phyloP scores from a whole-genome alignment of 2,888 invertebrate species.

The Dolichopus griseipennis region DNA sequence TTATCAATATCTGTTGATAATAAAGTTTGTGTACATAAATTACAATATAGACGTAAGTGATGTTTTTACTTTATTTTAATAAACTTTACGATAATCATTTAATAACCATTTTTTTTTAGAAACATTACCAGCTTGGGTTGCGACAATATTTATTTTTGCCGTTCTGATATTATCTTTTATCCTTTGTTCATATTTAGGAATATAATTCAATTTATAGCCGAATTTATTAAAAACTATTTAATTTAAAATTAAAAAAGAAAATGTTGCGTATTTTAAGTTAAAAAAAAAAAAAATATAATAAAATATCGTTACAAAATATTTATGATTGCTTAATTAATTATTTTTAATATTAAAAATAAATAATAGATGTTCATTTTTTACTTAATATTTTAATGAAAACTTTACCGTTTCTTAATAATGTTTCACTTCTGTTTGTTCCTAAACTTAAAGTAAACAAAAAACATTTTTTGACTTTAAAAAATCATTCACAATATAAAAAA shows the following conservation, averaged over 20 bases:
- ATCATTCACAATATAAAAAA: too few species aligned
- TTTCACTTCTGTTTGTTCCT: too few species aligned
- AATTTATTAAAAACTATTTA: background rate
- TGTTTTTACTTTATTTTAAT: background rate
- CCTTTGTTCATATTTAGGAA: conserved; percentile 74
- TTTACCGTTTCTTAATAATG: too few species aligned
- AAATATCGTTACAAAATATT: background rate
- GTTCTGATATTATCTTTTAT: conserved; percentile 71
- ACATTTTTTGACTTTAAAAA: too few species aligned
- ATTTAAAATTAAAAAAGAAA: background rate
- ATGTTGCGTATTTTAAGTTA: background rate
- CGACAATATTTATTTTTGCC: conserved; percentile 62
- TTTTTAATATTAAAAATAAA: too few species aligned
- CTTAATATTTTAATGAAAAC: too few species aligned
- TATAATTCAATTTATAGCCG: conserved; percentile 42
- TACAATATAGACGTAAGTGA: conserved; percentile 68
- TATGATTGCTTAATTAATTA: background rate
- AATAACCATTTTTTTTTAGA: conserved; percentile 47
- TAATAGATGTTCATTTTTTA: too few species aligned
- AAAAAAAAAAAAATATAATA: background rate
- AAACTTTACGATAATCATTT: background rate
- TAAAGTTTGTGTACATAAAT: conserved; percentile 78
- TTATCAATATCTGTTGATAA: conserved; percentile 95
- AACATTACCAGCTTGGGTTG: conserved; percentile 73
- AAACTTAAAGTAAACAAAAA: too few species aligned